Base-by-base conservation (phyloP, 2,113 vertebrate genomes). In the Meleagris gallopavo region DNA sequence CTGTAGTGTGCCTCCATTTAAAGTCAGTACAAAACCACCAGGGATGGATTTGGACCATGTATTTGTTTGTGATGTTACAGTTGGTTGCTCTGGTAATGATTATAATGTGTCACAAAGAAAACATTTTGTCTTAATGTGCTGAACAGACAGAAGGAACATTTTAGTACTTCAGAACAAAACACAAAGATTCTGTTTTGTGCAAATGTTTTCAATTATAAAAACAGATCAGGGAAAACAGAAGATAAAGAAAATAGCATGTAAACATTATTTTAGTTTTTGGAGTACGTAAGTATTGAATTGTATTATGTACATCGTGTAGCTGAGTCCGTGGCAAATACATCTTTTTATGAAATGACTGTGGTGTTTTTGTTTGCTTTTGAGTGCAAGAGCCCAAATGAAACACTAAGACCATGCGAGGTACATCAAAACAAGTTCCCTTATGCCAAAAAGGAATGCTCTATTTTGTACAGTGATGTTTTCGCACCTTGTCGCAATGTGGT, bases 401-500 rank as follows among this genome's bases (percentile, higher is more conserved):
- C 98, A 48, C 97, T 98, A 91, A 98, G 98, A 94, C 99, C 99
- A 6, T 99, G 99, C 91, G 99, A 99, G 93, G 98, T 98, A 34
- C 98, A 99, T 94, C 98, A 99, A 61, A 99, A 98, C 91, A 98
- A 99, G 97, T 99, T 99, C 96, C 99, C 99, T 34, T 99, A 99
- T 52, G 99, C 99, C 94, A 99, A 99, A 97, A 99, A 98, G 92
- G 99, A 99, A 94, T 99, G 99, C 66, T 99, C 98, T 69, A 97
- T 99, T 91, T 98, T 99, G 91, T 99, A 99, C 98, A 99, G 99
- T 10, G 99, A 99, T 74, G 95, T 99, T 81, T 99, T 99, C 97
- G 98, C 99, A 93, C 98, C 99, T 52, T 99, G 99, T 97, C 99
- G 98, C 93, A 99, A 99, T 73, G 98, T 99, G 99, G 99, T 99